Evolutionary conservation across 2,113 vertebrate species (phyloP), one percentile per base, ranked within the genome.

Genomic region (Fregetta grallaria): DNA sequence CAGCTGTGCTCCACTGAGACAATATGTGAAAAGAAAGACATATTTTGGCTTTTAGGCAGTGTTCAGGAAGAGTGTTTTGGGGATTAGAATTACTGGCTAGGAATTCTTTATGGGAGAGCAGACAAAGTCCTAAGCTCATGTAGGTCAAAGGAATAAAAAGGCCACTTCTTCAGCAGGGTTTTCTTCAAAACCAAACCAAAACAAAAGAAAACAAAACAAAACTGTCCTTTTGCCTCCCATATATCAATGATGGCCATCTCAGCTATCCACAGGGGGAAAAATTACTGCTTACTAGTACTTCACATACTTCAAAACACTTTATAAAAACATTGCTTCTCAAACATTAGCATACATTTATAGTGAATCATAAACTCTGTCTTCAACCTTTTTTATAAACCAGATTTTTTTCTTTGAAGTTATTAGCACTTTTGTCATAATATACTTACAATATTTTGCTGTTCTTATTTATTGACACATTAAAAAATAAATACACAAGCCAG

Each of bases 1-100:
- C 82, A 95, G 50, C 83, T 91, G 94, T 65, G 63, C 30, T 92
- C 61, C 61, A 52, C 13, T 78, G 90, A 95, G 86, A 78, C n/a
- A 74, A 18, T 32, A 86, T 8, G 29, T 19, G 19, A 55, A 91
- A 53, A 80, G 29, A 67, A 19, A 53, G 26, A 44, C 21, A 9
- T 55, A 30, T 71, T 91, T 86, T 93, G 44, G 27, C 63, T 91
- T 81, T 90, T 67, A 88, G 52, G 13, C 30, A 87, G 52, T 40
- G 23, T 50, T 77, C 0, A 0, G 47, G 52, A 15, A 50, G 15
- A 84, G 22, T 44, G 50, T 52, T 94, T 85, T 55, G 52, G 19
- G 67, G 38, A 83, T 83, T 86, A 74, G 68, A 92, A 83, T 83
- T 88, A 70, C 50, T 88, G 47, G 47, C 47, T 74, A 49, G 36